These are phyloP conservation scores for Pseudonaja textilis DNA, from an alignment of 2,113 vertebrate species.

Conservation along the genomic window DNA sequence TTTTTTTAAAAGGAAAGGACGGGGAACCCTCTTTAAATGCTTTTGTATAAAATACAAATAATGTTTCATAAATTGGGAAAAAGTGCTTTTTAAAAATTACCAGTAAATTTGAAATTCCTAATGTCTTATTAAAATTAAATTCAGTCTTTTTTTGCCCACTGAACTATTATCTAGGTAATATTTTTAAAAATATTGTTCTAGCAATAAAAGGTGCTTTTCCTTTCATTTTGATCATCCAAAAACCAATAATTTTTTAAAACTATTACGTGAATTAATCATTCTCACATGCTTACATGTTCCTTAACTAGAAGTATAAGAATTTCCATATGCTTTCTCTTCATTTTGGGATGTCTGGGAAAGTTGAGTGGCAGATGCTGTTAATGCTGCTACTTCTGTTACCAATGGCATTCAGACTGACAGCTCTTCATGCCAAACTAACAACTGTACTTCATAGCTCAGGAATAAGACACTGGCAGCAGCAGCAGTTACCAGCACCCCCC, in stretches of 20 bases:
- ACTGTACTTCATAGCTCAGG: conserved; percentile 52
- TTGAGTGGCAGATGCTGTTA: conserved; percentile 58
- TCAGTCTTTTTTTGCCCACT: neutral
- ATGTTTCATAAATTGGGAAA: neutral
- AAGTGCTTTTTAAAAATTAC: neutral
- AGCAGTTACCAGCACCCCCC: conserved; percentile 37
- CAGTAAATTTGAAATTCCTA: neutral
- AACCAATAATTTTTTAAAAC: conserved; percentile 26
- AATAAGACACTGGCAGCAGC: conserved; percentile 48
- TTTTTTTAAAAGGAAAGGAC: neutral
- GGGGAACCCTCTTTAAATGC: neutral
- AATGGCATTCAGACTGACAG: conserved; percentile 67
- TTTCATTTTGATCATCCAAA: neutral
- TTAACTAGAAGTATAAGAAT: conserved; percentile 35
- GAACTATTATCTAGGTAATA: neutral
- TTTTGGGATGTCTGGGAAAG: conserved; percentile 48
- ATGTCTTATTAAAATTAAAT: neutral
- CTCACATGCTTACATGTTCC: conserved; percentile 41
- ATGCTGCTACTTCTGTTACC: conserved; percentile 58
- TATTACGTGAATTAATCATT: conserved; percentile 47
- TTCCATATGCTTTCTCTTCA: conserved; percentile 66
- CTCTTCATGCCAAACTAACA: conserved; percentile 54
- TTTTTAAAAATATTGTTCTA: neutral
- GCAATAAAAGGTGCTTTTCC: neutral
- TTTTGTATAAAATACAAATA: neutral